Conservation (phyloP, 2,888 invertebrate species). For the Hemicrepidius hirtus region DNA sequence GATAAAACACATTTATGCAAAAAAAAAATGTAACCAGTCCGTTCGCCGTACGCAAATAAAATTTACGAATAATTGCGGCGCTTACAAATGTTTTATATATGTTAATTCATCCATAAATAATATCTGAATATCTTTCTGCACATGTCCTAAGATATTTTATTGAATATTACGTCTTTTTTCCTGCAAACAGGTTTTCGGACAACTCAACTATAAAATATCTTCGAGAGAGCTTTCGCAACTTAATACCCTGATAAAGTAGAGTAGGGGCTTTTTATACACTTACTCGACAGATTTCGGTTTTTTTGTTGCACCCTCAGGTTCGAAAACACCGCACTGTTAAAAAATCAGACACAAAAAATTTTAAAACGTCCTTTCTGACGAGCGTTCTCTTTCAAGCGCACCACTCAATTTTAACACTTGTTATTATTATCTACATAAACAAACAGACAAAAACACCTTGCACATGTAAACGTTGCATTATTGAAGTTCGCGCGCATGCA, state of each 20-base stretch:
- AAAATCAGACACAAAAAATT: not conserved
- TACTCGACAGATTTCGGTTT: constrained; percentile 10
- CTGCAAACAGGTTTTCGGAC: constrained; percentile 20
- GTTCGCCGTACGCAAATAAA: constrained; percentile 14
- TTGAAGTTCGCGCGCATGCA: constrained; percentile 59
- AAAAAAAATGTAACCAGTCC: constrained; percentile 23
- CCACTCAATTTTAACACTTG: constrained; percentile 44
- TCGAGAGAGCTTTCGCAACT: constrained; percentile 4
- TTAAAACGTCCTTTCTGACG: not conserved
- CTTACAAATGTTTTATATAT: constrained; percentile 41
- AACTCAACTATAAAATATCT: constrained; percentile 23
- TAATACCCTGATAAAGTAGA: constrained; percentile 18
- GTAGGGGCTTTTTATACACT: constrained; percentile 8
- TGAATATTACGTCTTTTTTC: constrained; percentile 41
- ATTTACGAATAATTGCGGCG: constrained; percentile 33
- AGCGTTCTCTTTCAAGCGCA: not conserved
- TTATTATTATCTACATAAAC: constrained; percentile 53
- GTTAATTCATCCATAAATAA: constrained; percentile 40
- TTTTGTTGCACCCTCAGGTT: not conserved
- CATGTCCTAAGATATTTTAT: constrained; percentile 41
- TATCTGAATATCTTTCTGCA: constrained; percentile 37
- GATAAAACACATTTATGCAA: not conserved
- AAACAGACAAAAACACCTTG: constrained; percentile 57
- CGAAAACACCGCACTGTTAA: not conserved
- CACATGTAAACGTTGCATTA: constrained; percentile 51